Evolutionary conservation across 2,888 invertebrate genomes (phyloP), one percentile per base, ranked within the genome.

Genomic region (Eupithecia inturbata): DNA sequence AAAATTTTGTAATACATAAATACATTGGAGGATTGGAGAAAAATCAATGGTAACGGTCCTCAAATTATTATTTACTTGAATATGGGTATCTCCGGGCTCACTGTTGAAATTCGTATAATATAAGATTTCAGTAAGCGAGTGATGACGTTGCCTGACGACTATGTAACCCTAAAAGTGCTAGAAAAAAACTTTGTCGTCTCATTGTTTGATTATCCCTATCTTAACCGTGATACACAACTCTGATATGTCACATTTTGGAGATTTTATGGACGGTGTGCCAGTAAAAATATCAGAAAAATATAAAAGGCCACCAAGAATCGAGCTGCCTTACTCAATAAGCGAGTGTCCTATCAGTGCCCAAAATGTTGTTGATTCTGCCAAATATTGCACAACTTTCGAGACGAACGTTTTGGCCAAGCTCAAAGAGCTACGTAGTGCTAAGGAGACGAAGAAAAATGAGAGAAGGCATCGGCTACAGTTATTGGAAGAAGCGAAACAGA

Each of bases 201-300:
- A 90, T 92, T 92, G 90, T 91, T 89, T 91, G 86, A 85, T 85
- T 85, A 84, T 85, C 81, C 77, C 82, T 89, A 87, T 87, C 85
- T 85, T 78, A 79, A 79, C 76, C 74, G 78, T 80, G 22, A 16
- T 39, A 41, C 26, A 80, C 79, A 85, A 80, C 80, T 82, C 88
- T 90, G 93, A 89, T 90, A 94, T 94, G 94, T 93, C 93, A 88
- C 94, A 93, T 88, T 93, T 92, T 80, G 89, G 90, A 45, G 95
- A 96, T 86, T 96, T 95, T 85, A 97, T 97, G 96, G 98, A 98
- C 91, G 97, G 96, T 81, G 96, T 98, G 82, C 97, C 97, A 85
- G 98, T 98, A 76, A 98, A 98, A 95, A 97, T 98, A 90, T 96
- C 97, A 67, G 98, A 98, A 91, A 97, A 96, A 84, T 98, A 97